Evolutionary conservation across 37 sponge, comb jelly and placozoan genomes (phyloP).

Genomic region (Halichondria panicea): DNA sequence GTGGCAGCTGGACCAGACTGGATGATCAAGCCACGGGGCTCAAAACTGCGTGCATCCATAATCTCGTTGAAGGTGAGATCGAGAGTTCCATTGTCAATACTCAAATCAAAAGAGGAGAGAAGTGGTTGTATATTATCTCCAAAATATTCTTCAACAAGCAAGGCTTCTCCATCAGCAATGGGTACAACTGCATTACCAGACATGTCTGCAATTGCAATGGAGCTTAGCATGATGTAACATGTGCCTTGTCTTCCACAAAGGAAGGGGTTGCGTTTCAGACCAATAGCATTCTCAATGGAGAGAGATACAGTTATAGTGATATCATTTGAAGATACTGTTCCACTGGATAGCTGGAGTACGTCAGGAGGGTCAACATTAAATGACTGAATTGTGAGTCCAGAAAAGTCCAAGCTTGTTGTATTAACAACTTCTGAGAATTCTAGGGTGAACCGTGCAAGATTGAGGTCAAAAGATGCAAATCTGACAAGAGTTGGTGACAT

Average conservation of each 20-base stretch:
- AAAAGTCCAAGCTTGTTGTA: conserved; percentile 51
- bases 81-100: conserved; percentile 76
- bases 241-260: conserved; percentile 76
- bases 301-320: conserved; percentile 43
- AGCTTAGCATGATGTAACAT: conserved; percentile 55
- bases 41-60: conserved; percentile 58
- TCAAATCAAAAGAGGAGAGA: conserved; percentile 59
- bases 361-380: conserved; percentile 43
- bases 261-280: conserved; percentile 61
- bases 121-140: conserved; percentile 63
- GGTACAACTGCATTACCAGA: conserved; percentile 53
- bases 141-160: conserved; percentile 49
- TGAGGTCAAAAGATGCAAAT: conserved; percentile 73
- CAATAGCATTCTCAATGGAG: conserved; percentile 57
- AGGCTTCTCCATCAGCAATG: conserved; percentile 27
- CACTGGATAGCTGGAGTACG: conserved; percentile 36
- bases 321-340: conserved; percentile 31
- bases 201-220: conserved; percentile 56
- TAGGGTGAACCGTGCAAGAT: conserved; percentile 58
- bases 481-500: conserved; percentile 51
- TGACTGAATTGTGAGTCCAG: conserved; percentile 68
- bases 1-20: conserved; percentile 23
- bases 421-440: conserved; percentile 81
- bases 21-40: conserved; percentile 48
- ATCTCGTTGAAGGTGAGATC: conserved; percentile 81